Conservation (phyloP, 2,888 invertebrate species). For the Oxyteleia sp. region DNA sequence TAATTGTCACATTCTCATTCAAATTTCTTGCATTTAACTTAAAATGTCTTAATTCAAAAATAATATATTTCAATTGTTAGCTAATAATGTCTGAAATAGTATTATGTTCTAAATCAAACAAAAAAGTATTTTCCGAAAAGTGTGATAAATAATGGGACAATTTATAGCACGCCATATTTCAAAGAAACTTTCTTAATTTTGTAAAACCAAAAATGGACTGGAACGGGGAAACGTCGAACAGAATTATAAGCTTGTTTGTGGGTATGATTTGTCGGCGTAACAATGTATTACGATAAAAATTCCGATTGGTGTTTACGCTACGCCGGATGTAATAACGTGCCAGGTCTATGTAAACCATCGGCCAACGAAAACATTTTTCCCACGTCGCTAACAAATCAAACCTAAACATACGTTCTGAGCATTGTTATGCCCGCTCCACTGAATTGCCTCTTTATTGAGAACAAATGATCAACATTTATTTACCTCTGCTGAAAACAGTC, state of each 20-base stretch:
- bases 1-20: too few relatives aligned
- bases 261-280: conserved; percentile 32
- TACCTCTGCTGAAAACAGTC: not conserved
- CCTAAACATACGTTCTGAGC: conserved; percentile 45
- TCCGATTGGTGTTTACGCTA: conserved; percentile 45
- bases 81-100: too few relatives aligned
- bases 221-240: conserved; percentile 8
- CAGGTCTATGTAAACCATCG: conserved; percentile 43
- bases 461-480: conserved; percentile 42
- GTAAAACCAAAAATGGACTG: not conserved
- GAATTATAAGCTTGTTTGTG: conserved; percentile 44
- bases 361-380: conserved; percentile 50
- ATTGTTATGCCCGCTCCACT: conserved; percentile 35
- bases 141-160: too few relatives aligned
- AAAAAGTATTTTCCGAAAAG: too few relatives aligned
- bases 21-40: too few relatives aligned
- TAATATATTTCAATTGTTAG: too few relatives aligned
- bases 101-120: too few relatives aligned
- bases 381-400: conserved; percentile 58
- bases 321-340: conserved; percentile 43
- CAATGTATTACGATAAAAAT: conserved; percentile 50
- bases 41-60: too few relatives aligned
- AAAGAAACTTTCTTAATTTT: conserved; percentile 33
- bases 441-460: conserved; percentile 32
- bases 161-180: not conserved